Evolutionary conservation across 2,888 invertebrate genomes (phyloP), one percentile per base, ranked within the genome.

Genomic region (Gerosis bhagava): DNA sequence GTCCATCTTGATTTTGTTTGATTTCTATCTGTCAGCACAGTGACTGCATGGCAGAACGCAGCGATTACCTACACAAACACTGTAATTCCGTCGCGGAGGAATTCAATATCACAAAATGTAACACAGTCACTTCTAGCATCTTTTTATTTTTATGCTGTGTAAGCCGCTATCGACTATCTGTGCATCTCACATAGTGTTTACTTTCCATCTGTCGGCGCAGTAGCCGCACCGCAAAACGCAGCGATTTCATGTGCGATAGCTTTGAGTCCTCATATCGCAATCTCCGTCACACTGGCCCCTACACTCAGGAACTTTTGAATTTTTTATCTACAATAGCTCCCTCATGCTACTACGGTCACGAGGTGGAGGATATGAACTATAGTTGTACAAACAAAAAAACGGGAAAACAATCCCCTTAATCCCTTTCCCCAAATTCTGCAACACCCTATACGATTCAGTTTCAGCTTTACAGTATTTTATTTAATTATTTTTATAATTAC

Each of bases 1-100:
- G 86, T 81, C 83, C 84, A 87, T 84, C 86, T 84, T 67, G 72
- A 67, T 74, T 70, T 70, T 87, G 87, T 87, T 87, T 86, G 70
- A 82, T 73, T 87, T 87, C 86, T 87, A 87, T 87, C 79, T 84
- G 84, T 81, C 72, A 68, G 62, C 77, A 79, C 81, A 76, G 65
- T 50, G 66, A 62, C 58, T 77, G 81, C 79, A 81, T 80, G 16
- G 28, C n/a, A 28, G 35, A 24, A 81, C 80, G 83, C 77, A 75
- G 65, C 68, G 86, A 87, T 87, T 77, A 59, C 72, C 73, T 61
- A 69, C 65, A 67, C 65, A 84, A 86, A 86, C 83, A 82, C 84
- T 84, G 86, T 87, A 83, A 80, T 62, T 63, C 57, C 62, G n/a
- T n/a, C n/a, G n/a, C n/a, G n/a, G n/a, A n/a, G n/a, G n/a, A n/a